Conservation (phyloP, 2,888 invertebrate species). For the Hypomecis atomaria region DNA sequence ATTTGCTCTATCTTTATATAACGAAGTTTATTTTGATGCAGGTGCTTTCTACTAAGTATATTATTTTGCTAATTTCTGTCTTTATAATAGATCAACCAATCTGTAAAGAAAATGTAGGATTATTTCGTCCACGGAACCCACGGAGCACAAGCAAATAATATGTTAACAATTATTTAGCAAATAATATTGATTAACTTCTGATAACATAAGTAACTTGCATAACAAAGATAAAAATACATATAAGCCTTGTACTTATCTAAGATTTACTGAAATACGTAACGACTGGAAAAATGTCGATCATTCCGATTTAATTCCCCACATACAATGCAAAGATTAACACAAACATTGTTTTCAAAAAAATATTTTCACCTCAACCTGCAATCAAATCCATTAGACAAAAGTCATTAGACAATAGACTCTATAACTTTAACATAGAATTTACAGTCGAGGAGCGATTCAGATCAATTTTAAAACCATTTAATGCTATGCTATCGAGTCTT, state of each 20-base stretch:
- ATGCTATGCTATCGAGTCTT: constrained; percentile 27
- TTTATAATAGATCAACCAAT: too few species aligned
- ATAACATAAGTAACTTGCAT: background rate
- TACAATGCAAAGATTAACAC: constrained; percentile 20
- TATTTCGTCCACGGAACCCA: too few species aligned
- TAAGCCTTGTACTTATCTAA: too few species aligned
- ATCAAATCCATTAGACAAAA: constrained; percentile 12
- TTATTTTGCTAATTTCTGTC: too few species aligned
- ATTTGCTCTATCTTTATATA: too few species aligned
- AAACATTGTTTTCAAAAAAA: constrained; percentile 11
- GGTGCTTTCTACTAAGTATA: too few species aligned
- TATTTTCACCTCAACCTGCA: constrained; percentile 5
- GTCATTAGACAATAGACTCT: constrained; percentile 3
- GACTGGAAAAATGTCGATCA: background rate
- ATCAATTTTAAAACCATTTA: constrained; percentile 25
- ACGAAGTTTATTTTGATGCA: too few species aligned
- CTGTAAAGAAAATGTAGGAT: too few species aligned
- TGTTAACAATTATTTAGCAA: too few species aligned
- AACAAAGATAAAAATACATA: too few species aligned
- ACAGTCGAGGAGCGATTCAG: background rate
- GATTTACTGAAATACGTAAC: too few species aligned
- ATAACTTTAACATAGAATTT: constrained; percentile 1
- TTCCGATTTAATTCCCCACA: constrained; percentile 30
- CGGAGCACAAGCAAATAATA: too few species aligned
- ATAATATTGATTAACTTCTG: background rate